Percentiles rank a stretch among this genome's conserved stretches.
Evolutionary conservation across 2,888 invertebrate genomes (phyloP).

Genomic region (Dynastes grantii): DNA sequence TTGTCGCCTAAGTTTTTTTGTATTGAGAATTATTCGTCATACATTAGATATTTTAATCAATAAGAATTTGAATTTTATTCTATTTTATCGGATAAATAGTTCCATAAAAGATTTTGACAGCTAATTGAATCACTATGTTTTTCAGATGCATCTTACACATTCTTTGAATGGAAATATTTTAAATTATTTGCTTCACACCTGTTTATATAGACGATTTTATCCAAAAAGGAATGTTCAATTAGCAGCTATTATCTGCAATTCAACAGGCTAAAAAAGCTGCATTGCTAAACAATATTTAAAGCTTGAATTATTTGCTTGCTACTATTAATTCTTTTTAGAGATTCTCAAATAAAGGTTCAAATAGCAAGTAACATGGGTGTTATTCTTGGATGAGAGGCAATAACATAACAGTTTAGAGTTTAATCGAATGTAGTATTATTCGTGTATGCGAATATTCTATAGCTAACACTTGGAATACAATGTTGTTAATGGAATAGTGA

Average conservation of each 20-base stretch:
- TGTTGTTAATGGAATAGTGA: slow-evolving; percentile 45
- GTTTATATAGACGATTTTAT: too few species aligned
- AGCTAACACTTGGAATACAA: slow-evolving; percentile 26
- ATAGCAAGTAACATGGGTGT: slow-evolving; percentile 2
- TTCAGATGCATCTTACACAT: too few species aligned
- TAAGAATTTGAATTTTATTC: not conserved
- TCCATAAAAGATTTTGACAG: too few species aligned
- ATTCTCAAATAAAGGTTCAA: not conserved
- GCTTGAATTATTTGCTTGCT: not conserved
- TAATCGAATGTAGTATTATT: too few species aligned
- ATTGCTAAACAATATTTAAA: not conserved
- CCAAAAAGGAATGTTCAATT: too few species aligned
- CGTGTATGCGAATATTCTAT: not conserved
- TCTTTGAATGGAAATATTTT: too few species aligned
- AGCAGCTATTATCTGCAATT: not conserved
- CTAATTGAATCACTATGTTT: too few species aligned
- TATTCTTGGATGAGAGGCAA: not conserved
- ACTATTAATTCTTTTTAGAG: not conserved
- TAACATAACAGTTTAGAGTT: not conserved
- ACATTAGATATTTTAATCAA: slow-evolving; percentile 16
- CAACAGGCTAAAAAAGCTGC: not conserved
- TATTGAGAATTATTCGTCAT: slow-evolving; percentile 11
- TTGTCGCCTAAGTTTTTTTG: not conserved
- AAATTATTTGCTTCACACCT: too few species aligned
- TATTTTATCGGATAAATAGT: too few species aligned